phyloP scores from a whole-genome alignment of 2,113 vertebrate genomes.

The Podarcis cretensis region DNA sequence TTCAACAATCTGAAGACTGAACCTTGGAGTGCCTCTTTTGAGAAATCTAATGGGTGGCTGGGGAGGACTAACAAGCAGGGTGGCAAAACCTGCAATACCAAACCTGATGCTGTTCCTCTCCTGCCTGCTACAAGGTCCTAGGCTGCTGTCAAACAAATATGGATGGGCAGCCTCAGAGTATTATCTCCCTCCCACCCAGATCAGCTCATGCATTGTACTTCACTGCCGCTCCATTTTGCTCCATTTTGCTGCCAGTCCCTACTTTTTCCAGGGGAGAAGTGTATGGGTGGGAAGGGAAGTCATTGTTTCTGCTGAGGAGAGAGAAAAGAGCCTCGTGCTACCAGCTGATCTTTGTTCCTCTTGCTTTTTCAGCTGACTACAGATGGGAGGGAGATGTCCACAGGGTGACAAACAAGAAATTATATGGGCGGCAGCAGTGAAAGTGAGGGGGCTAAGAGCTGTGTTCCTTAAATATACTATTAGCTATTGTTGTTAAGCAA shows the following conservation, averaged over 20 bases:
- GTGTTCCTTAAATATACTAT: not conserved
- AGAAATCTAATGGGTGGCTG: not conserved
- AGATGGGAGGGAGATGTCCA: not conserved
- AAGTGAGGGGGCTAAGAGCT: not conserved
- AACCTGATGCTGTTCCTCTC: not conserved
- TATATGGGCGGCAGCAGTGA: not conserved
- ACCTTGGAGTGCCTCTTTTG: not conserved
- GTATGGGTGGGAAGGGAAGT: not conserved
- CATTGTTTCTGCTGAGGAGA: not conserved
- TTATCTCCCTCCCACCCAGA: no score
- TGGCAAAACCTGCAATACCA: not conserved
- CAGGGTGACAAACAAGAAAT: not conserved
- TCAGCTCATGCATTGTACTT: not conserved
- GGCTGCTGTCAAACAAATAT: not conserved
- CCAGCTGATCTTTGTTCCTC: constrained; percentile 5
- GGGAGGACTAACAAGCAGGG: not conserved
- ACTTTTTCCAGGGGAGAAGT: not conserved
- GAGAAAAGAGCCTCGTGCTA: not conserved
- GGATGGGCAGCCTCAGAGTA: not conserved
- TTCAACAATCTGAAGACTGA: not conserved
- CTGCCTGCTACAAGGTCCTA: no score
- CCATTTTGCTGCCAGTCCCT: not conserved
- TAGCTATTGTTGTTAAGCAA: not conserved
- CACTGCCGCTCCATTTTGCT: not conserved
- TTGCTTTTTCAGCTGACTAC: not conserved